Evolutionary conservation across 2,888 invertebrate genomes (phyloP).

Genomic region (Scaeva pyrastri): DNA sequence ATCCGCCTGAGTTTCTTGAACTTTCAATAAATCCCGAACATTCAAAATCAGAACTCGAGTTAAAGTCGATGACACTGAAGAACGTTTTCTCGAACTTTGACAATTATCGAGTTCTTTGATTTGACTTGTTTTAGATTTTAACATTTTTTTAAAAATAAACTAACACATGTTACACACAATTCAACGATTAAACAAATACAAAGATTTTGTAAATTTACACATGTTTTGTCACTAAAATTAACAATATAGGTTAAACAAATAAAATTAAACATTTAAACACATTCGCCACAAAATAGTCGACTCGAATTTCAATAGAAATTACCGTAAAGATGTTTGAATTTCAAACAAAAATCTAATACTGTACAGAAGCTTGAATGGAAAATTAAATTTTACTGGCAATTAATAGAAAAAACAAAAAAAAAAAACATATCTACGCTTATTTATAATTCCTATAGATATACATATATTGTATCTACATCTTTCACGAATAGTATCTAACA

Average conservation of each 20-base stretch:
- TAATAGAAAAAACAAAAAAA: constrained; percentile 33
- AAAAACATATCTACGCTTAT: neutral
- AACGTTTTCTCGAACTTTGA: constrained; percentile 80
- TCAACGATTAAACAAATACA: neutral
- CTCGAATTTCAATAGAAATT: too few species aligned
- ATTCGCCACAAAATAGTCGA: neutral
- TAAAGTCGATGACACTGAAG: constrained; percentile 82
- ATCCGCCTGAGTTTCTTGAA: constrained; percentile 77
- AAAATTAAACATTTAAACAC: neutral
- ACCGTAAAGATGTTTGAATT: neutral
- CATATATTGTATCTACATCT: neutral
- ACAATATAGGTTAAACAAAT: neutral
- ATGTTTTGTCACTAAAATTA: neutral
- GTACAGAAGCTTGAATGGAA: constrained; percentile 9
- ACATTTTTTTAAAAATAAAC: constrained; percentile 18
- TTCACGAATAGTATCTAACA: constrained; percentile 57
- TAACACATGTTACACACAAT: neutral
- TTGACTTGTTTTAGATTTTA: constrained; percentile 23
- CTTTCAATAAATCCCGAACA: constrained; percentile 82
- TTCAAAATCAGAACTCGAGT: constrained; percentile 83
- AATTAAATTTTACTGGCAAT: constrained; percentile 36
- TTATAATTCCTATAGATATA: neutral
- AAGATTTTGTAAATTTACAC: neutral
- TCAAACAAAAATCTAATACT: constrained; percentile 4
- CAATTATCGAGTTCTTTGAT: constrained; percentile 18